Percentiles rank a stretch among this genome's conserved stretches.
Conservation (phyloP, 2,797 vertebrate species). For the Heteromormyrus szaboi region DNA sequence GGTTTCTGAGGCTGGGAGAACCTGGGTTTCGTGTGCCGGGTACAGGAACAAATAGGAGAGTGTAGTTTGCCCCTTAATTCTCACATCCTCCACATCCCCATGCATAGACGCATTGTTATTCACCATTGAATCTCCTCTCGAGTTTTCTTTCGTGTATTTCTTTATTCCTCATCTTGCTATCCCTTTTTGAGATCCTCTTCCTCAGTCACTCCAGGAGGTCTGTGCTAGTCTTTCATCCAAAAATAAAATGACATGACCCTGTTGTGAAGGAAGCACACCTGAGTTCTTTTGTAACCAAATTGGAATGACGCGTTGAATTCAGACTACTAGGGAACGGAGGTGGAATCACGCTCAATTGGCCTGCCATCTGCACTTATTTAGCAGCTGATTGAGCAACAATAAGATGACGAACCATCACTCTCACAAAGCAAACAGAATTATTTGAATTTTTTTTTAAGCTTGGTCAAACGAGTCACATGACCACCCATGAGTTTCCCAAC, state of each 20-base stretch:
- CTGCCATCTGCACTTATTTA: background rate
- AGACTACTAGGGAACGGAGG: background rate
- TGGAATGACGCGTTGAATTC: background rate
- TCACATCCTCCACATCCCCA: background rate
- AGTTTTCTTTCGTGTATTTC: background rate
- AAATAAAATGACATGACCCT: background rate
- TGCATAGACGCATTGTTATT: background rate
- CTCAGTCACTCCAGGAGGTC: background rate
- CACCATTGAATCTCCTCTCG: background rate
- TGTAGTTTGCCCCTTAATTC: background rate
- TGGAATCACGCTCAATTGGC: background rate
- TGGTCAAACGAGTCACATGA: background rate
- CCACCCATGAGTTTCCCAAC: background rate
- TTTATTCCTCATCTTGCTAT: background rate
- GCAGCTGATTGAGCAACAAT: background rate
- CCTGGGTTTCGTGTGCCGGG: background rate
- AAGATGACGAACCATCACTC: background rate
- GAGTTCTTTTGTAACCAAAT: background rate
- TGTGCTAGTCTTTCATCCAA: background rate
- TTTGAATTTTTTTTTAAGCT: background rate
- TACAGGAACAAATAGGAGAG: background rate
- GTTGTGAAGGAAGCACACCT: background rate
- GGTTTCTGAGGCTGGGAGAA: background rate
- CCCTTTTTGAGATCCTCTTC: background rate
- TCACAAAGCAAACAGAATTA: background rate